These are phyloP conservation scores for Scophthalmus maximus DNA, from an alignment of 2,113 vertebrate species.

Conservation along the genomic window DNA sequence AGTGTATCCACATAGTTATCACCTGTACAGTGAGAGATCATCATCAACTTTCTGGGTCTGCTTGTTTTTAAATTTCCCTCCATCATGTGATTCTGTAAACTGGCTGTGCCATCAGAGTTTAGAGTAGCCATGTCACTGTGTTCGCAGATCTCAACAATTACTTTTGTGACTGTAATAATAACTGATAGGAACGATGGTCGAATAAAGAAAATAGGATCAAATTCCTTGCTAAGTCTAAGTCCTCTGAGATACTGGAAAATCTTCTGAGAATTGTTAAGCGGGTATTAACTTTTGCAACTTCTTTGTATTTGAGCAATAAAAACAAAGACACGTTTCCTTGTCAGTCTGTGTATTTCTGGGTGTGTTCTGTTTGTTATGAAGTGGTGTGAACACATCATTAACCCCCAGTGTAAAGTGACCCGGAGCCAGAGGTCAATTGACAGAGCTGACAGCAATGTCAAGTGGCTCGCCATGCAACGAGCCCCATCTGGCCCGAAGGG, in stretches of 20 bases:
- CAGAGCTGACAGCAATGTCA: slow-evolving; percentile 81
- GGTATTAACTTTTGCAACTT: no score
- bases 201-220: no score
- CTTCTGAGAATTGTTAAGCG: not conserved
- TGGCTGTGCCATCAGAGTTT: no score
- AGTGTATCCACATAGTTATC: not conserved
- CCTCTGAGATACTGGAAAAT: no score
- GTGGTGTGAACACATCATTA: slow-evolving; percentile 81
- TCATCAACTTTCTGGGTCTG: no score
- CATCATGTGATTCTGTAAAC: no score
- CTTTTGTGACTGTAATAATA: not conserved
- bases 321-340: slow-evolving; percentile 17
- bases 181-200: not conserved
- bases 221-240: not conserved
- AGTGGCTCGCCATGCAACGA: slow-evolving; percentile 69
- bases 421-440: slow-evolving; percentile 82
- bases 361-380: slow-evolving; percentile 69
- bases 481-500: slow-evolving; percentile 78
- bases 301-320: not conserved
- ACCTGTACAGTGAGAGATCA: not conserved
- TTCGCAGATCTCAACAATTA: not conserved
- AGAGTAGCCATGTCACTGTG: no score
- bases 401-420: slow-evolving; percentile 72
- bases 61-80: no score
- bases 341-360: not conserved